Evolutionary conservation across 2,113 vertebrate genomes (phyloP).

Genomic region (Empidonax alnorum): DNA sequence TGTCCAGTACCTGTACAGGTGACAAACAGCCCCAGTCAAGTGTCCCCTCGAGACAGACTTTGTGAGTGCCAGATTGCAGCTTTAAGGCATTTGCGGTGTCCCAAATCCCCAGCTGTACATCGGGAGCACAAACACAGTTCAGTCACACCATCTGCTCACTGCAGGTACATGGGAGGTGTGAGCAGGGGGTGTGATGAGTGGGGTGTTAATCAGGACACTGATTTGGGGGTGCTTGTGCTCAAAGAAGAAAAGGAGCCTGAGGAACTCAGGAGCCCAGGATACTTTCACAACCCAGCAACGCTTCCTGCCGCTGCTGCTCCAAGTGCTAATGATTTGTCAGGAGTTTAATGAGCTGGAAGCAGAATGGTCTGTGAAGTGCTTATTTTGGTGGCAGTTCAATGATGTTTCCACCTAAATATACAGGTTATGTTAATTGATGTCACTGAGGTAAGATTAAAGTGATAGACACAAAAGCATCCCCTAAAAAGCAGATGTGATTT

Average conservation of each 20-base stretch:
- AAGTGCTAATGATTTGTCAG: constrained; percentile 39
- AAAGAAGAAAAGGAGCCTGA: background rate
- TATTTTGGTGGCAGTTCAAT: background rate
- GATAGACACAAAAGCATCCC: background rate
- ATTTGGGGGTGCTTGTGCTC: background rate
- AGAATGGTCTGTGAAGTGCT: constrained; percentile 14
- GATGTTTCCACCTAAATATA: background rate
- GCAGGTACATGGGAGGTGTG: background rate
- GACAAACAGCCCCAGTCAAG: background rate
- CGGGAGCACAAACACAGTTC: background rate
- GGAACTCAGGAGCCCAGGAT: background rate
- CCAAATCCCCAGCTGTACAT: background rate
- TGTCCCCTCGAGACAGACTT: background rate
- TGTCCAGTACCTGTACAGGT: background rate
- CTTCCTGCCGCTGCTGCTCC: background rate
- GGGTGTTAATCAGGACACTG: background rate
- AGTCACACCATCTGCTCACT: background rate
- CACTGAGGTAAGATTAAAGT: background rate
- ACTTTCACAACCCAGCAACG: background rate
- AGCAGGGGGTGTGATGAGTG: background rate
- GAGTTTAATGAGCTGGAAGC: background rate
- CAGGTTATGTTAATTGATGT: constrained; percentile 32
- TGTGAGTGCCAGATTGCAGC: background rate
- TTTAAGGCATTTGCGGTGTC: background rate
- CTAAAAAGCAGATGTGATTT: constrained; percentile 6